Conservation (phyloP, 2,113 vertebrate genomes). For the Boleophthalmus pectinirostris region DNA sequence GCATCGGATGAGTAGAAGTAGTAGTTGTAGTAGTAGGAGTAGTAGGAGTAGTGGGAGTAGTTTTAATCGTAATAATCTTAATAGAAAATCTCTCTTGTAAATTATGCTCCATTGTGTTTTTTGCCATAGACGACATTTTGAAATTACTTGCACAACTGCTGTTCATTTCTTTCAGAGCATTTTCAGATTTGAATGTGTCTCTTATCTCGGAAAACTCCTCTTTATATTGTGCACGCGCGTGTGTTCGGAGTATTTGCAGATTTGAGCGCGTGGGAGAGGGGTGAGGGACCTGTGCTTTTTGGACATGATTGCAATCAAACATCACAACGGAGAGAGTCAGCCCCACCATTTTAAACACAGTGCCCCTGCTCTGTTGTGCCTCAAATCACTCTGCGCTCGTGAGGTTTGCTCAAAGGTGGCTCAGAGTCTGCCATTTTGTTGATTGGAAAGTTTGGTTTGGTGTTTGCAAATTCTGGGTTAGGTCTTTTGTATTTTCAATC, state of each 20-base stretch:
- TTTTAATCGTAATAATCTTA: conserved; percentile 41
- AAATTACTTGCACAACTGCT: neutral
- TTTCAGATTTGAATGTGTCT: neutral
- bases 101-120: neutral
- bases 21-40: too few species aligned
- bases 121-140: conserved; percentile 9
- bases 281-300: conserved; percentile 37
- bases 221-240: neutral
- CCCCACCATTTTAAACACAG: neutral
- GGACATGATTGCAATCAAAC: conserved; percentile 52
- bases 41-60: too few species aligned
- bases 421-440: neutral
- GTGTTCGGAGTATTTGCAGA: neutral
- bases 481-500: neutral
- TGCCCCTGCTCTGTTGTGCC: neutral
- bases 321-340: neutral
- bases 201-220: neutral
- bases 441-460: neutral
- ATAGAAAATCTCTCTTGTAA: conserved; percentile 31
- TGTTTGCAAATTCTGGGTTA: neutral
- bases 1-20: too few species aligned
- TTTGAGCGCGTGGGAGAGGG: conserved; percentile 16
- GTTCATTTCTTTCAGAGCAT: neutral
- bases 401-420: neutral
- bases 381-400: neutral